phyloP scores from a whole-genome alignment of 2,797 vertebrate genomes.

The Poeciliopsis presidionis region DNA sequence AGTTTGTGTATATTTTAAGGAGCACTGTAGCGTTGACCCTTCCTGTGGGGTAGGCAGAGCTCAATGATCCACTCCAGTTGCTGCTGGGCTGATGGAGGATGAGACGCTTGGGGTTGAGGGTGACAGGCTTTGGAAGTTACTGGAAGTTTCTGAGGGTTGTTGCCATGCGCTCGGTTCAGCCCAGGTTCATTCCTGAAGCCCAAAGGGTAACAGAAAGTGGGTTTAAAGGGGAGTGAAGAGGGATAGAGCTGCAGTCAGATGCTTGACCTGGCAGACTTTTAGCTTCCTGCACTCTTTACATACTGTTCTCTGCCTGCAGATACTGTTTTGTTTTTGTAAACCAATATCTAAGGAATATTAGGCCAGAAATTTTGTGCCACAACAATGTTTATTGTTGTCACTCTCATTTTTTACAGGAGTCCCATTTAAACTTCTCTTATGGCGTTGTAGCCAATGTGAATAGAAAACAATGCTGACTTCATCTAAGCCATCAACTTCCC shows the following conservation, averaged over 20 bases:
- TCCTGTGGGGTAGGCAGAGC: slow-evolving; percentile 45
- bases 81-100: slow-evolving; percentile 66
- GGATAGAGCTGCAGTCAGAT: slow-evolving; percentile 68
- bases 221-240: slow-evolving; percentile 18
- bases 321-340: slow-evolving; percentile 21
- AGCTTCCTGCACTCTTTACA: slow-evolving; percentile 63
- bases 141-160: slow-evolving; percentile 72
- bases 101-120: slow-evolving; percentile 52
- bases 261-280: slow-evolving; percentile 71
- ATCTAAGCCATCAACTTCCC: background rate
- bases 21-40: slow-evolving; percentile 35
- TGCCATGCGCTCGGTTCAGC: slow-evolving; percentile 64
- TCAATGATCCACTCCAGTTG: slow-evolving; percentile 73
- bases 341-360: slow-evolving; percentile 2
- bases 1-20: slow-evolving; percentile 50
- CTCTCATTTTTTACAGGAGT: background rate
- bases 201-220: slow-evolving; percentile 61
- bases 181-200: slow-evolving; percentile 69
- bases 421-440: background rate
- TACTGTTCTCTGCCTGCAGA: slow-evolving; percentile 44
- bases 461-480: background rate
- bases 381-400: background rate
- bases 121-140: slow-evolving; percentile 66
- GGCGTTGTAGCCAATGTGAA: background rate
- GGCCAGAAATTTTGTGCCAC: background rate